phyloP scores from a whole-genome alignment of 2,888 invertebrate genomes.

The Heteromyza rotundicornis region DNA sequence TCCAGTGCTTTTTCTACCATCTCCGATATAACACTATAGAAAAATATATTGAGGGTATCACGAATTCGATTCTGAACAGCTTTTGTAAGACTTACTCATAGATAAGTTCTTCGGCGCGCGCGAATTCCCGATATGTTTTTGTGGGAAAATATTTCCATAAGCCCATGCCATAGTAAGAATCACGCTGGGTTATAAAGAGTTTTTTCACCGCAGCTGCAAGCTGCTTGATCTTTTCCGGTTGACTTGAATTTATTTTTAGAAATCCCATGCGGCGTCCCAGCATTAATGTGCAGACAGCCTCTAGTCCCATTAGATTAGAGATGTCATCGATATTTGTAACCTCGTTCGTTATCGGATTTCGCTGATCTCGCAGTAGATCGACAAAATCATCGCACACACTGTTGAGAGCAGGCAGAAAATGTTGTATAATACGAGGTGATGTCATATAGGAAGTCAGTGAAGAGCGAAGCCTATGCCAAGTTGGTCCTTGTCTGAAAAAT shows the following conservation, averaged over 20 bases:
- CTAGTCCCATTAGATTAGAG: slow-evolving; percentile 79
- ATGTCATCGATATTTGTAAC: slow-evolving; percentile 74
- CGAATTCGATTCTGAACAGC: not conserved
- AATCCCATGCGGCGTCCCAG: slow-evolving; percentile 82
- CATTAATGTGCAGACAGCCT: slow-evolving; percentile 81
- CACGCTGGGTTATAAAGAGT: slow-evolving; percentile 79
- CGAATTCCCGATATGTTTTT: slow-evolving; percentile 73
- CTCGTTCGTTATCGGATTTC: slow-evolving; percentile 65
- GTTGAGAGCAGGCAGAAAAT: slow-evolving; percentile 77
- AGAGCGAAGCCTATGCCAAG: slow-evolving; percentile 77
- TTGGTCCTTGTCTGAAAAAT: slow-evolving; percentile 72
- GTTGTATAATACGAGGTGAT: slow-evolving; percentile 76
- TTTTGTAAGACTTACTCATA: slow-evolving; percentile 71
- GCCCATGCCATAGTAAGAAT: slow-evolving; percentile 79
- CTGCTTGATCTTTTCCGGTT: slow-evolving; percentile 68
- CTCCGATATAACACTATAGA: slow-evolving; percentile 74
- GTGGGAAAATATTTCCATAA: slow-evolving; percentile 83
- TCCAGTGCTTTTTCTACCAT: slow-evolving; percentile 74
- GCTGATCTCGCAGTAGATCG: slow-evolving; percentile 68
- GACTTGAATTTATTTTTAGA: slow-evolving; percentile 63
- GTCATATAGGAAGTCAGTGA: slow-evolving; percentile 78
- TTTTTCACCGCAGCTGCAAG: slow-evolving; percentile 78
- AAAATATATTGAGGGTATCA: not conserved
- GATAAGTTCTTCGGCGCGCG: slow-evolving; percentile 78
- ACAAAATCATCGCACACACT: slow-evolving; percentile 80